Percentiles rank a stretch among this genome's conserved stretches.
phyloP scores from a whole-genome alignment of 2,888 invertebrate genomes.

The Tinea pellionella region DNA sequence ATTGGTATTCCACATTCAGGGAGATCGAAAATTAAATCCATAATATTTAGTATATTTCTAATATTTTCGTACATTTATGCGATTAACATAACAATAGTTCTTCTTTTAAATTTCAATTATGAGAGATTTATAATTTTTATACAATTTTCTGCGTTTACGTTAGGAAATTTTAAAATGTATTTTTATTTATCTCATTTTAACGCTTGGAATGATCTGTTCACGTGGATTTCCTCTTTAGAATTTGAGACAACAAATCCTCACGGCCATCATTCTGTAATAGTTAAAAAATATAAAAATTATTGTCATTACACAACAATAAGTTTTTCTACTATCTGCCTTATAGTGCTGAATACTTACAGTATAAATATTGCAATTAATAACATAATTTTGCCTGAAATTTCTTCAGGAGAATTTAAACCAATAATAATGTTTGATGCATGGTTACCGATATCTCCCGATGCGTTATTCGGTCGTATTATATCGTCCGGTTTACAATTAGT shows the following conservation, averaged over 20 bases:
- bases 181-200: not conserved
- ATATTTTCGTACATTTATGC: not conserved
- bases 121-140: constrained; percentile 1
- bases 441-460: constrained; percentile 29
- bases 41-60: not conserved
- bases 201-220: constrained; percentile 6
- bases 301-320: not conserved
- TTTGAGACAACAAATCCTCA: not conserved
- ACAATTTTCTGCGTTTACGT: constrained; percentile 7
- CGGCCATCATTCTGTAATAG: not conserved
- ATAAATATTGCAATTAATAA: not conserved
- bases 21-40: not conserved
- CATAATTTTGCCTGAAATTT: not conserved
- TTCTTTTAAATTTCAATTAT: not conserved
- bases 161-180: constrained; percentile 11
- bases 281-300: constrained; percentile 10
- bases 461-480: constrained; percentile 37
- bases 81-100: not conserved
- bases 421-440: constrained; percentile 1
- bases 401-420: not conserved
- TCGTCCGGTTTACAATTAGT: constrained; percentile 38
- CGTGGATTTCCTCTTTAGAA: constrained; percentile 4
- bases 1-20: not conserved
- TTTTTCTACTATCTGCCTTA: not conserved
- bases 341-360: not conserved